phyloP scores from a whole-genome alignment of 2,113 vertebrate species.

The Cynocephalus volans region DNA sequence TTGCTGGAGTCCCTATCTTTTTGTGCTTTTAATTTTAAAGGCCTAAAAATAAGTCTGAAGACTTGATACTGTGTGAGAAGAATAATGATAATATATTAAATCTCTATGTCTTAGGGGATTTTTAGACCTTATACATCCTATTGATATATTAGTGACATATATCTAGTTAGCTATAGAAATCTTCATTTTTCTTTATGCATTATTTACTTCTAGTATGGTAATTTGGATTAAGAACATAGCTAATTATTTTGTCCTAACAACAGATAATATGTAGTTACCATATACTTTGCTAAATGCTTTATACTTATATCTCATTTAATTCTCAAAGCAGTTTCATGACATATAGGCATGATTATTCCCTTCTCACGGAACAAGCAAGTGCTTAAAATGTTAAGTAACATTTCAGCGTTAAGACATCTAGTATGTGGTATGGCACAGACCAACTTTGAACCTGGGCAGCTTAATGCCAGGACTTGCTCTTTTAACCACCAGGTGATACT shows the following conservation, averaged over 20 bases:
- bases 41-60: not conserved
- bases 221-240: conserved; percentile 16
- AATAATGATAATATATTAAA: not conserved
- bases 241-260: conserved; percentile 5
- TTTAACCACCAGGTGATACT: not conserved
- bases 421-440: not conserved
- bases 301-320: conserved; percentile 4
- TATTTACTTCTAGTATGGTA: not conserved
- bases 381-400: conserved; percentile 37
- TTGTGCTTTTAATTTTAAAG: conserved; percentile 35
- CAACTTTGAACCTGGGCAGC: not conserved
- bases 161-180: conserved; percentile 5
- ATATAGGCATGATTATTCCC: not conserved
- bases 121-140: not conserved
- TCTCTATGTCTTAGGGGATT: not conserved
- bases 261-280: not conserved
- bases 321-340: not conserved
- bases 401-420: not conserved
- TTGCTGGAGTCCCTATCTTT: not conserved
- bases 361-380: conserved; percentile 37
- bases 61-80: not conserved
- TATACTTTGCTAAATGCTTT: not conserved
- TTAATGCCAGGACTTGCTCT: not conserved
- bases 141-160: conserved; percentile 34
- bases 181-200: not conserved